Base-by-base conservation (phyloP, 2,888 invertebrate genomes). In the Antheraea yamamai region DNA sequence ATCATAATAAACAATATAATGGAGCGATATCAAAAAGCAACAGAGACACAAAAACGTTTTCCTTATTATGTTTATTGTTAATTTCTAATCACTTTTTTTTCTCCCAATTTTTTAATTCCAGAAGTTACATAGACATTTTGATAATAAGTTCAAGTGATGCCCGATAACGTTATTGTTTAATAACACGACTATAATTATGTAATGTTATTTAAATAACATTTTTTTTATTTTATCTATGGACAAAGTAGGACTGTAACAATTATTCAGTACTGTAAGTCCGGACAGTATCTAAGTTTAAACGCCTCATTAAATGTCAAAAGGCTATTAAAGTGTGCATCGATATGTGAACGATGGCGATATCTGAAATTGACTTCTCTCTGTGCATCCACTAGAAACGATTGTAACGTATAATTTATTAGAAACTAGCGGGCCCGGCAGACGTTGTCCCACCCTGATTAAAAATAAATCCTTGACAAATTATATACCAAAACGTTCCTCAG, bases 91-190 rank as follows among this genome's bases (percentile, higher is more conserved):
- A 30, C 26, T 66, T 66, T 66, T 30, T 16, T 16, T 66, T 16
- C 14, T 66, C 26, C 16, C 30, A 4, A 4, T 16, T 26, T 66
- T 66, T 66, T 66, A 30, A 61, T 14, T 23, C 61, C 61, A 23
- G n/a, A 66, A 66, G 64, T 64, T 64, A 64, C 64, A 66, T 4
- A 26, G 6, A 30, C 6, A 66, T 7, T 66, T 26, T 70, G 70
- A 70, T 70, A 70, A 20, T n/a, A n/a, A 70, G 70, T 70, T 70
- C 70, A 70, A 70, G 39, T n/a, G 30, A 6, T 66, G 14, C 14
- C 26, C 14, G 64, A 66, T 66, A 66, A 66, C 26, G 26, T 66
- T 66, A 26, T 66, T 30, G 64, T 66, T 20, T 16, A 26, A 66
- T 66, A 66, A 66, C 26, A 66, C 16, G 18, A 20, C n/a, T 58